Evolutionary conservation across 1,140 invertebrate species (phyloP), one percentile per base, ranked within the genome.

Genomic region (Sminthurinus signatus): DNA sequence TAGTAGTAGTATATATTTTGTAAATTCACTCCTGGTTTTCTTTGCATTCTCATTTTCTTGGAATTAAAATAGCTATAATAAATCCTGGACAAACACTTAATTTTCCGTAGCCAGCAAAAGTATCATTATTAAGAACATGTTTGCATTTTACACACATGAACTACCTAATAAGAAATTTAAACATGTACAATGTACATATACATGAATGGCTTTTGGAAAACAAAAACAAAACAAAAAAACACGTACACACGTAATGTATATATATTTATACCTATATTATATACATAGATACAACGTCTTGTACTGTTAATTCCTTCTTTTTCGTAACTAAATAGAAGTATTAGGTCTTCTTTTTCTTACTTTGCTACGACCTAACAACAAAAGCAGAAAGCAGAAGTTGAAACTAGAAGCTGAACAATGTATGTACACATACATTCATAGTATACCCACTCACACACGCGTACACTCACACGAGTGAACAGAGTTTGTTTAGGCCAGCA

Each of bases 41-140:
- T 52, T 2, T 23, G 8, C 50, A 19, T 52, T 52, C 10, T 14
- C 50, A 15, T 10, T 46, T 46, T 21, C 15, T 17, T 52, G 50
- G 50, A 52, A 52, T 52, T 52, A 52, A 52, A 52, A 52, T 28
- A 25, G 27, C 23, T 25, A n/a, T 23, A 52, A 52, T 52, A 52
- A 52, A 52, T 52, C 50, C 50, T 28, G 50, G 50, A 28, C 50
- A 52, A 14, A 52, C 23, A 52, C 14, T 52, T 52, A 52, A 52
- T 52, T 52, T 52, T 23, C 50, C 27, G 28, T 27, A 27, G 21
- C 50, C 28, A 52, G 50, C 50, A 52, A 52, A 52, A 52, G 50
- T 25, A 5, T 25, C 50, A 52, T 52, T 52, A 52, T 52, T 52
- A 52, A 52, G 15, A 25, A 14, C 25, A 14, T 27, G 25, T 14